Evolutionary conservation across 2,113 vertebrate genomes (phyloP), one percentile per base, ranked within the genome.

Genomic region (Apteryx mantelli): DNA sequence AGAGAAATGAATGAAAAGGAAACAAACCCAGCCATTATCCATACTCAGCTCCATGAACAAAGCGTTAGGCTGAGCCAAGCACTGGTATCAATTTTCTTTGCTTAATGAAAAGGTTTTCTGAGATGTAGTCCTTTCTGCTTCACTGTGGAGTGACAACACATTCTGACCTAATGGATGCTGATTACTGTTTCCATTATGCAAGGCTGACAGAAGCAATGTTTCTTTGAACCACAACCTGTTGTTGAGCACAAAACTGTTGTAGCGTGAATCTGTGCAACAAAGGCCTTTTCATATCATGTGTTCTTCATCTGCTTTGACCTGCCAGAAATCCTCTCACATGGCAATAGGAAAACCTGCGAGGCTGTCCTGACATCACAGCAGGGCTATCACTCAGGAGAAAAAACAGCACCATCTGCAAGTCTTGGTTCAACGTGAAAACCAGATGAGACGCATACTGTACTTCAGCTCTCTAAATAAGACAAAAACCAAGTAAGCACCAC

Each of bases 81-180:
- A 55, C 82, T 94, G 86, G 91, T 97, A 96, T 94, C 91, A 95
- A 88, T 96, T 97, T 97, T 97, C 91, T 83, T 81, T 83, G 75
- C 88, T 32, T 96, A 96, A 95, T 97, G 89, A 96, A 96, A 95
- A 96, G 94, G 89, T 95, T 95, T 94, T 94, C 85, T 0, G 75
- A 95, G 89, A 89, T 91, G 91, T 81, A 94, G 94, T 82, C 93
- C 91, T 95, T 97, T 97, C 96, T 97, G 96, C 94, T 93, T 86
- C 94, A 11, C 91, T 97, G 94, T 97, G 88, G 93, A 95, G 91
- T 91, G 91, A 97, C 96, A 97, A 97, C 93, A 55, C 91, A 93
- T 93, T 94, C 93, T 95, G 96, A 96, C 94, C 95, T 97, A 97
- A 97, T 95, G 91, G 95, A 68, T 93, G 76, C 95, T 96, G 97